Base-by-base conservation (phyloP, 2,113 vertebrate genomes). In the Labeo rohita region DNA sequence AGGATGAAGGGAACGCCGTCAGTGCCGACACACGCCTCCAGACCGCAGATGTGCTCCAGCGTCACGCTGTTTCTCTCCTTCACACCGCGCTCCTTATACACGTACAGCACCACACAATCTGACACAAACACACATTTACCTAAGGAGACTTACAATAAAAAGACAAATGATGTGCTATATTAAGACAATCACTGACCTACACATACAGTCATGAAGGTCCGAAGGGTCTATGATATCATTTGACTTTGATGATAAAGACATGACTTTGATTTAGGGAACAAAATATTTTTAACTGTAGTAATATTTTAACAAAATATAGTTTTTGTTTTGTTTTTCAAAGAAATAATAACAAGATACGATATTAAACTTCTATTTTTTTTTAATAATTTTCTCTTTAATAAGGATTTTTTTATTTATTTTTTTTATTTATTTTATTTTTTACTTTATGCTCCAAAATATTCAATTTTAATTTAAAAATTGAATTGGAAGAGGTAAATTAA, bases 1-100 rank as follows among this genome's bases (percentile, higher is more conserved):
- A 99, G 95, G 0, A 96, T 95, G 52, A 97, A 96, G 47, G 91
- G 92, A 87, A 96, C 94, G 2, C 97, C 97, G 87, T 99, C 98
- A 1, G 95, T 95, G 78, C 94, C 93, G 75, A 96, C 95, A 68
- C 96, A 96, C 1, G 93, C 93, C 86, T 99, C 97, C 92, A 99
- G 94, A 65, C 98, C 98, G 2, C 97, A 99, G 93, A 99, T 97
- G 92, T 97, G 96, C 92, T 98, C 97, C 94, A 99, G 93, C 63
- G 94, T 96, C 90, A 98, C 76, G 39, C 96, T 96, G 93, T 91
- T 95, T 49, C 95, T 94, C 89, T 98, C 97, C 92, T 95, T 96
- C 49, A 95, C 93, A 63, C 97, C 89, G 43, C 96, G 95, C 61
- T 98, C 98, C 0, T 97, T 99, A 90, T 96, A 98, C 87, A 95